A percentile compares a stretch with the other conserved stretches of the same genome.
These are phyloP conservation scores for Polyodon spathula DNA, from an alignment of 2,113 vertebrate genomes.

Conservation along the genomic window DNA sequence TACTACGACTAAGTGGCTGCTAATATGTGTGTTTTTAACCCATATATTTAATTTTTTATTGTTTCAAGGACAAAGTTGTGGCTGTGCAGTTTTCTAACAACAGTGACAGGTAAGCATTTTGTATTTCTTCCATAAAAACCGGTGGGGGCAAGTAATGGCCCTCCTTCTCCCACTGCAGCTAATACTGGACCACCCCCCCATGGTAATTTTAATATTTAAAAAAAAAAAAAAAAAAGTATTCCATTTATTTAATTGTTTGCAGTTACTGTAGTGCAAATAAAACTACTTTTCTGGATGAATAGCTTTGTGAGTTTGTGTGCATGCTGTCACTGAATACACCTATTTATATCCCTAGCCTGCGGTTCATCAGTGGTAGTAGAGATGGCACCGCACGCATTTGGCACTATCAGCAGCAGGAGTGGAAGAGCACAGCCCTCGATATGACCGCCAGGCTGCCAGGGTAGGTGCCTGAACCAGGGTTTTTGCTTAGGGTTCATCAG, in stretches of 20 bases:
- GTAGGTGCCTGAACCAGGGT: too few relatives aligned
- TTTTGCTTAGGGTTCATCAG: too few relatives aligned
- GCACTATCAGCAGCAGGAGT: conserved; percentile 92
- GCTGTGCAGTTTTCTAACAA: conserved; percentile 96
- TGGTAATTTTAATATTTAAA: too few relatives aligned
- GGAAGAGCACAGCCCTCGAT: conserved; percentile 82
- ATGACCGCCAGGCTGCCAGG: conserved; percentile 81
- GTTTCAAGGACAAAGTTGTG: conserved; percentile 85
- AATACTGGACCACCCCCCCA: too few relatives aligned
- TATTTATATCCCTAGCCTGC: conserved; percentile 54
- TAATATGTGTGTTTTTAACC: background rate
- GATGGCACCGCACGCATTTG: conserved; percentile 90
- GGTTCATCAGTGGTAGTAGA: conserved; percentile 93
- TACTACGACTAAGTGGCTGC: background rate
- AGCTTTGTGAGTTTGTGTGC: background rate
- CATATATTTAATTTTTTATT: conserved; percentile 8
- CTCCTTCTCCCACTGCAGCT: too few relatives aligned
- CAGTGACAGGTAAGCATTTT: conserved; percentile 73
- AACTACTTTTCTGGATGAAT: background rate
- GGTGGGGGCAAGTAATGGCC: too few relatives aligned
- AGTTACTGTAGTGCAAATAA: background rate
- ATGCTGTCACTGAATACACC: background rate
- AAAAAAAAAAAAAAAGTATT: too few relatives aligned
- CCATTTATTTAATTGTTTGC: background rate
- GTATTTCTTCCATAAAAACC: too few relatives aligned